These are phyloP conservation scores for Rhingia campestris DNA, from an alignment of 2,888 invertebrate genomes.

Conservation along the genomic window DNA sequence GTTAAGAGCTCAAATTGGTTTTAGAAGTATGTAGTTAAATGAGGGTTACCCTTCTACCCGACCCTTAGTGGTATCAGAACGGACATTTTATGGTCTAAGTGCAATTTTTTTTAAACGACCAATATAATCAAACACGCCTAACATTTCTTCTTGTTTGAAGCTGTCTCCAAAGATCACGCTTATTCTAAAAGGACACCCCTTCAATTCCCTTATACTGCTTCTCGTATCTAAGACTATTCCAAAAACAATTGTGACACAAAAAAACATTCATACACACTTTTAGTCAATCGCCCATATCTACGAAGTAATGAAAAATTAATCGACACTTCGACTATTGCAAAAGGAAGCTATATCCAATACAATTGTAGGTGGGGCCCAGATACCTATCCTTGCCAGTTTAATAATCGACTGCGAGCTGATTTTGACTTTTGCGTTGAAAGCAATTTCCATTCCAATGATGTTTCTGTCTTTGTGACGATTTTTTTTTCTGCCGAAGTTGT, in stretches of 20 bases:
- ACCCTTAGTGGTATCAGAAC: too few species aligned
- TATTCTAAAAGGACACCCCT: too few species aligned
- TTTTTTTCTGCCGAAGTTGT: not conserved
- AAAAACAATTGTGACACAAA: not conserved
- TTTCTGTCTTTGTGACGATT: not conserved
- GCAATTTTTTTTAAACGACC: too few species aligned
- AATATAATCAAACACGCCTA: too few species aligned
- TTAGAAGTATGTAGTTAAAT: too few species aligned
- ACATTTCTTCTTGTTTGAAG: too few species aligned
- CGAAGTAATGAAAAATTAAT: conserved; percentile 46
- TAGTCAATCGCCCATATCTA: conserved; percentile 35
- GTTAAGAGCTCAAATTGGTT: too few species aligned
- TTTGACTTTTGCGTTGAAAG: conserved; percentile 37
- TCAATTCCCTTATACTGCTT: too few species aligned
- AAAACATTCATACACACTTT: conserved; percentile 14
- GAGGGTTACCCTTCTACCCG: too few species aligned
- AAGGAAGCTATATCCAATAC: not conserved
- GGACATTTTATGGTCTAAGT: too few species aligned
- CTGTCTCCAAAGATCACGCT: too few species aligned
- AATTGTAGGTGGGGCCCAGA: not conserved
- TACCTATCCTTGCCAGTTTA: too few species aligned
- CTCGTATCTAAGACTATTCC: not conserved
- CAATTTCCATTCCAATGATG: conserved; percentile 42
- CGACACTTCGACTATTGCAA: conserved; percentile 48
- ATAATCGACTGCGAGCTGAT: conserved; percentile 19